Conservation (phyloP, 2,888 invertebrate genomes). For the Didymodactylos carnosus region DNA sequence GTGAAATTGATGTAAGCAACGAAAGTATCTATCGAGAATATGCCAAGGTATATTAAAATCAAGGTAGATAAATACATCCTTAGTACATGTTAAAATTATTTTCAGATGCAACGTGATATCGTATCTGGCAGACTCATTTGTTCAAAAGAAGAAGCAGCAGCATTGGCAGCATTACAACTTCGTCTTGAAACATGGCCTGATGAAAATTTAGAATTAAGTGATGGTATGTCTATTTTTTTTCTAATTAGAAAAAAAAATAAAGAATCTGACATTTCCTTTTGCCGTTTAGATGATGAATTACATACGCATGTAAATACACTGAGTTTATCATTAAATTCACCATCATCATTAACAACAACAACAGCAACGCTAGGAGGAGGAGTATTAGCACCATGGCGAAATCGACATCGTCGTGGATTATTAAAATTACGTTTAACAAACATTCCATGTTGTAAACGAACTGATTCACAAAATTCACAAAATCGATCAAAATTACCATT, state of each 20-base stretch:
- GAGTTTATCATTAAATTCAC: not conserved
- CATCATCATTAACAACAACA: not conserved
- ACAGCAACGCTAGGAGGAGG: not conserved
- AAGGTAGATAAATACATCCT: no score
- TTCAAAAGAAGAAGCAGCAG: constrained; percentile 45
- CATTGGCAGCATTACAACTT: constrained; percentile 45
- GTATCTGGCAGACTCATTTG: constrained; percentile 44
- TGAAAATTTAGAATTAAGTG: not conserved
- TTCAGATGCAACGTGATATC: constrained; percentile 43
- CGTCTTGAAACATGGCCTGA: constrained; percentile 17
- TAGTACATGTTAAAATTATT: no score
- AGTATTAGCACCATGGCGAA: not conserved
- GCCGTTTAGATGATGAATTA: not conserved
- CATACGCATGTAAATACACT: no score
- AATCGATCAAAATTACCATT: constrained; percentile 21
- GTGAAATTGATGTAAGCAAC: not conserved
- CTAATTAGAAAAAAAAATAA: no score
- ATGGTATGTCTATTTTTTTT: not conserved
- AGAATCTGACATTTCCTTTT: not conserved
- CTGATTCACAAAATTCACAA: constrained; percentile 32
- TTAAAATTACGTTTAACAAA: not conserved
- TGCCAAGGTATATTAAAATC: no score
- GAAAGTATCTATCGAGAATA: not conserved
- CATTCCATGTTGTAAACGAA: constrained; percentile 2
- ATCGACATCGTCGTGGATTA: not conserved